Conservation (phyloP, 2,797 vertebrate species). For the Margarornis squamiger region DNA sequence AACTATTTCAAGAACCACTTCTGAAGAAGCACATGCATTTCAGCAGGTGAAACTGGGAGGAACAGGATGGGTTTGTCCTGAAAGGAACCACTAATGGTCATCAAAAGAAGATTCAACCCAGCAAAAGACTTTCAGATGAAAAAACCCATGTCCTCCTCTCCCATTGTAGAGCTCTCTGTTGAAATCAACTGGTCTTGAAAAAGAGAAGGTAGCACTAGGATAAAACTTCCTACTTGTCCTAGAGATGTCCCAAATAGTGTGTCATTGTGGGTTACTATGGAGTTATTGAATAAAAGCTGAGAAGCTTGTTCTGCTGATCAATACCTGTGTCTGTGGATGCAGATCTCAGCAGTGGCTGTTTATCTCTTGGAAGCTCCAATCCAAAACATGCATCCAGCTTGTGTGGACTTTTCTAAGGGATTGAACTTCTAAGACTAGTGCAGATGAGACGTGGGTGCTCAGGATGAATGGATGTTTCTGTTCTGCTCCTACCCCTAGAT, state of each 20-base stretch:
- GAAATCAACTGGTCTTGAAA: neutral
- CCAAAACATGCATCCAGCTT: neutral
- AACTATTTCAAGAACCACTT: neutral
- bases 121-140: neutral
- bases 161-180: accelerated
- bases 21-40: neutral
- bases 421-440: neutral
- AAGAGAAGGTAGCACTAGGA: neutral
- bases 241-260: neutral
- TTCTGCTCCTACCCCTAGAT: neutral
- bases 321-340: neutral
- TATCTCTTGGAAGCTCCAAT: neutral
- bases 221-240: neutral
- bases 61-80: neutral
- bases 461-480: neutral
- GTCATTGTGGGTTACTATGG: constrained; percentile 25
- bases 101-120: neutral
- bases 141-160: neutral
- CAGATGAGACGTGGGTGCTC: neutral
- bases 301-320: constrained; percentile 34
- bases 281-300: constrained; percentile 23
- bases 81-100: neutral
- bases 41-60: neutral
- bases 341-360: neutral
- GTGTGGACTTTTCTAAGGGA: neutral